A percentile compares a stretch with the other conserved stretches of the same genome.
phyloP scores from a whole-genome alignment of 2,113 vertebrate genomes.

The Sebastes fasciatus region DNA sequence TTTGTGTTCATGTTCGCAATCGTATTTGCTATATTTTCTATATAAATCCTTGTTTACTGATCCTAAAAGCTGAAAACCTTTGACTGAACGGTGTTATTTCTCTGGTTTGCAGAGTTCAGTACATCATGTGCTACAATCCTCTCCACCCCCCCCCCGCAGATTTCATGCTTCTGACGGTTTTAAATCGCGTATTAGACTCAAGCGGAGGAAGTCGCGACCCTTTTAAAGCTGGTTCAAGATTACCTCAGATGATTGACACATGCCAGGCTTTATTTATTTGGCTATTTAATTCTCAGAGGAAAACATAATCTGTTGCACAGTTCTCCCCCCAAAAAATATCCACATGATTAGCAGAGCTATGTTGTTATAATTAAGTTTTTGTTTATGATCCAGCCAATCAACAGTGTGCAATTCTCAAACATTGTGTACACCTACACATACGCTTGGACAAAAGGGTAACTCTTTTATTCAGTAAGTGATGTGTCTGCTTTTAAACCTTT shows the following conservation, averaged over 20 bases:
- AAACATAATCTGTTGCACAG: conserved; percentile 9
- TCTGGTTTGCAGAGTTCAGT: neutral
- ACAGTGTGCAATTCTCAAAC: neutral
- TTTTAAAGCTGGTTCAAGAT: conserved; percentile 30
- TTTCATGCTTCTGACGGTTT: conserved; percentile 25
- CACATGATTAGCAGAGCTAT: neutral
- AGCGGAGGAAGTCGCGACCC: conserved; percentile 3
- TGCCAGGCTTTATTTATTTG: conserved; percentile 21
- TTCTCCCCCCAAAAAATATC: neutral
- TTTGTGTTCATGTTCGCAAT: neutral
- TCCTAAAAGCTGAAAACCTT: neutral
- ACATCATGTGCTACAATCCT: neutral
- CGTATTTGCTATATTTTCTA: neutral
- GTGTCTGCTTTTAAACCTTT: conserved; percentile 40
- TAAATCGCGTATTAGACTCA: conserved; percentile 6
- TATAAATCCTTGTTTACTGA: conserved; percentile 14
- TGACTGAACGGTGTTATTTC: conserved; percentile 12
- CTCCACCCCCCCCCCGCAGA: neutral
- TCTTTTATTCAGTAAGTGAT: conserved; percentile 21
- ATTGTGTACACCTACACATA: conserved; percentile 2
- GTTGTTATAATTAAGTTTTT: neutral
- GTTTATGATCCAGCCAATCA: neutral
- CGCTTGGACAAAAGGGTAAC: neutral
- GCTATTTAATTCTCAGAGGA: conserved; percentile 6
- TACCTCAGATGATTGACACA: conserved; percentile 39